Evolutionary conservation across 2,113 vertebrate species (phyloP).

Genomic region (Protobothrops mucrosquamatus): DNA sequence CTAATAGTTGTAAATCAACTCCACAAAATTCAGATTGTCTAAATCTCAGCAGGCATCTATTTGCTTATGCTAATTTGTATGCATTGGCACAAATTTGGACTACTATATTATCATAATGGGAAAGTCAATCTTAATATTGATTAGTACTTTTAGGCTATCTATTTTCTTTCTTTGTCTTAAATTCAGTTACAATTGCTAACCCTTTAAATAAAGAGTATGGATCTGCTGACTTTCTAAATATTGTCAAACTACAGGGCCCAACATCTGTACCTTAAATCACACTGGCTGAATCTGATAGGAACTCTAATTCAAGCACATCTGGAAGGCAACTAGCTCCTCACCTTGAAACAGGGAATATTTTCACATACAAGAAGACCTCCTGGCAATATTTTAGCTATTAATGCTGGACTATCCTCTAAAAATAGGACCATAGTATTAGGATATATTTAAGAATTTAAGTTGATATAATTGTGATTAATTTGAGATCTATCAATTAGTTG

Average conservation of each 20-base stretch:
- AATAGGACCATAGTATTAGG: not conserved
- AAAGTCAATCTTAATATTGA: not conserved
- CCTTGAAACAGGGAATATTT: not conserved
- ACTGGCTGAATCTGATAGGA: not conserved
- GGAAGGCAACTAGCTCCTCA: not conserved
- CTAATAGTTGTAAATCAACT: not conserved
- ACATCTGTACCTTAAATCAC: not conserved
- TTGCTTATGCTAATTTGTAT: not conserved
- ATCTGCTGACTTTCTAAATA: not conserved
- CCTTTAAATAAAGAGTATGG: not conserved
- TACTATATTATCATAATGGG: not conserved
- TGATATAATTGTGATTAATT: not conserved
- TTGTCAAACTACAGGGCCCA: not conserved
- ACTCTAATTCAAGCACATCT: not conserved
- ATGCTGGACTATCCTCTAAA: not conserved
- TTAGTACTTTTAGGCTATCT: not conserved
- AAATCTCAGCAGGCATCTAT: not conserved
- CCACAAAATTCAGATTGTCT: not conserved
- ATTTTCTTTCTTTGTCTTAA: not conserved
- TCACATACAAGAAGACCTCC: not conserved
- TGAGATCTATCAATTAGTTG: not conserved
- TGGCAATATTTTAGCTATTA: not conserved
- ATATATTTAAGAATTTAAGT: not conserved
- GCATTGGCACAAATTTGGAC: not conserved
- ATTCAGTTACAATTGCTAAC: not conserved